Conservation (phyloP, 64 coral and sea anemone genomes). For the Pachyseris speciosa region DNA sequence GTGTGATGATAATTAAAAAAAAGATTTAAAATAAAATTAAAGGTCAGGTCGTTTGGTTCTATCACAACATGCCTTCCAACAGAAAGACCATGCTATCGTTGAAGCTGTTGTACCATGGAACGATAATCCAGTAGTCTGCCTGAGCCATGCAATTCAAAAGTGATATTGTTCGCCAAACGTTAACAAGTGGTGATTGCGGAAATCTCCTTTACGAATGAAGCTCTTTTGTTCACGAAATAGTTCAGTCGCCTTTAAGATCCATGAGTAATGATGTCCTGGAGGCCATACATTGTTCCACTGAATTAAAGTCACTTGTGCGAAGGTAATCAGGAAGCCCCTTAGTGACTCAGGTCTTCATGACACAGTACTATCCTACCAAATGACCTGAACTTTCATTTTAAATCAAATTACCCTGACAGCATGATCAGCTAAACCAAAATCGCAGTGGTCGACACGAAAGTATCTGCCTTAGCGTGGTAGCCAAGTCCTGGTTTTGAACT, state of each 20-base stretch:
- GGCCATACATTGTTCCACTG: background rate
- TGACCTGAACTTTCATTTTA: too few relatives aligned
- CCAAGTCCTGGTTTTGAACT: too few relatives aligned
- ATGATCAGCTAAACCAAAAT: too few relatives aligned
- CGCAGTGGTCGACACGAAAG: too few relatives aligned
- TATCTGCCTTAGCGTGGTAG: too few relatives aligned
- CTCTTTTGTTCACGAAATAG: slow-evolving; percentile 5
- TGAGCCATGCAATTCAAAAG: slow-evolving; percentile 50
- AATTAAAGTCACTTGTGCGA: background rate
- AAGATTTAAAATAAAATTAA: too few relatives aligned
- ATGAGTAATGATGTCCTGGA: background rate
- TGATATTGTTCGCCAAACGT: slow-evolving; percentile 12
- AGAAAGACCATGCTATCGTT: slow-evolving; percentile 30
- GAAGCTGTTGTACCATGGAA: slow-evolving; percentile 43
- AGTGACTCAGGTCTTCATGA: background rate
- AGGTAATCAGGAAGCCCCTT: background rate
- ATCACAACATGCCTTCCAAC: slow-evolving; percentile 53
- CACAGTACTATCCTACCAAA: too few relatives aligned
- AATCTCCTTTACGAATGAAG: background rate
- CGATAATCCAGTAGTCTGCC: slow-evolving; percentile 51
- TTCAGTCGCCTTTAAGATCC: background rate
- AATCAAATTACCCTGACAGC: too few relatives aligned
- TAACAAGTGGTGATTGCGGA: slow-evolving; percentile 8
- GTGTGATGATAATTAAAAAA: too few relatives aligned
- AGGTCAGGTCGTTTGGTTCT: too few relatives aligned